Evolutionary conservation across 2,797 vertebrate genomes (phyloP).

Genomic region (Phyllotis vaccarum): DNA sequence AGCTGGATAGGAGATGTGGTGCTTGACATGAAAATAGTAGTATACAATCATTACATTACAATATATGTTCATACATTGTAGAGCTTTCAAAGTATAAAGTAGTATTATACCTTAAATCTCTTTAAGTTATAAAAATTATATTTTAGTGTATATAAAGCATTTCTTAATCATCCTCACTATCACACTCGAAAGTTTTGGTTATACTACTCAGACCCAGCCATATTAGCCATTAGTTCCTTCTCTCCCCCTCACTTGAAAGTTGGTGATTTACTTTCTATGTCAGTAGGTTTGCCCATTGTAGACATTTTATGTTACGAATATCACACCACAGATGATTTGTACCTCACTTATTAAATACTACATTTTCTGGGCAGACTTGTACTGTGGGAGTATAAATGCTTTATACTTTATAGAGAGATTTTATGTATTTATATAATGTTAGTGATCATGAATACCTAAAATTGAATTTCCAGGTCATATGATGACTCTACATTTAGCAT

Average conservation of each 20-base stretch:
- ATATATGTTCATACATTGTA: too few relatives aligned
- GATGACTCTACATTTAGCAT: not conserved
- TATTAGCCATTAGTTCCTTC: not conserved
- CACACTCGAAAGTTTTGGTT: not conserved
- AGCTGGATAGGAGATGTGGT: not conserved
- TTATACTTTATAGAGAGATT: not conserved
- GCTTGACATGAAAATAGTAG: not conserved
- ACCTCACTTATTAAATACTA: not conserved
- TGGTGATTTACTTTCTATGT: not conserved
- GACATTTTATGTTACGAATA: not conserved
- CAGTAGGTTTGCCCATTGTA: not conserved
- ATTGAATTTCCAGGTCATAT: not conserved
- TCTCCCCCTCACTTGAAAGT: not conserved
- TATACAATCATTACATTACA: not conserved
- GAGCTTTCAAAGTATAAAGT: not conserved
- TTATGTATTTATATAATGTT: not conserved
- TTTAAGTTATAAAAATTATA: not conserved
- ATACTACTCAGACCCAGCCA: not conserved
- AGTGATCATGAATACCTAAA: not conserved
- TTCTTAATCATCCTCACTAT: not conserved
- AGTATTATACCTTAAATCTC: not conserved
- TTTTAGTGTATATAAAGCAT: not conserved
- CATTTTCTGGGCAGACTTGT: not conserved
- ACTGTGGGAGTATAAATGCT: not conserved
- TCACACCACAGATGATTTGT: not conserved